A percentile compares a stretch with the other conserved stretches of the same genome.
These are phyloP conservation scores for Peribatodes rhomboidaria DNA, from an alignment of 2,888 invertebrate species.

Conservation along the genomic window DNA sequence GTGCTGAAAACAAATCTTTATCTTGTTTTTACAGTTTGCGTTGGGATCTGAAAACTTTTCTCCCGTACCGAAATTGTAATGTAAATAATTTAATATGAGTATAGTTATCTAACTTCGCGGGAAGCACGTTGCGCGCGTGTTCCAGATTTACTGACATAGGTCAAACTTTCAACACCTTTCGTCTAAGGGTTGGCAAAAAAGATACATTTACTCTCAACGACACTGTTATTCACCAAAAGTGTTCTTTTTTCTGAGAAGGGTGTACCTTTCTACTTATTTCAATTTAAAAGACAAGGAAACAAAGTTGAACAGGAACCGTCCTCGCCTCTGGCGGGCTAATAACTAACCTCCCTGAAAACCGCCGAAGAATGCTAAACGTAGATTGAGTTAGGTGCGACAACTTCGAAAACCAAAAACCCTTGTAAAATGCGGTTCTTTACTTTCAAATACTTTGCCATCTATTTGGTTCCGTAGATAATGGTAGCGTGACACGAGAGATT, in stretches of 20 bases:
- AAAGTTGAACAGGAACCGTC: constrained; percentile 43
- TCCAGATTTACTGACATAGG: background rate
- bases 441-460: background rate
- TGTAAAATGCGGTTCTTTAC: constrained; percentile 2
- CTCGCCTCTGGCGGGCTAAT: constrained; percentile 48
- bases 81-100: background rate
- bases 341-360: constrained; percentile 45
- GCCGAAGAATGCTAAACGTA: constrained; percentile 37
- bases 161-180: constrained; percentile 10
- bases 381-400: constrained; percentile 44
- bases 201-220: constrained; percentile 7
- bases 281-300: constrained; percentile 48
- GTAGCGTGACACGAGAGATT: too few species aligned
- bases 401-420: constrained; percentile 27
- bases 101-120: background rate
- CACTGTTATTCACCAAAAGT: constrained; percentile 17
- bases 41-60: background rate
- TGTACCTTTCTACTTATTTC: constrained; percentile 38
- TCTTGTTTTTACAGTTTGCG: background rate
- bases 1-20: too few species aligned
- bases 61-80: background rate
- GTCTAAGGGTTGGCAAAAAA: constrained; percentile 14
- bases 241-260: constrained; percentile 9
- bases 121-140: background rate
- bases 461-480: background rate